Base-by-base conservation (phyloP, 2,888 invertebrate genomes). In the Acanthoscelides obtectus region DNA sequence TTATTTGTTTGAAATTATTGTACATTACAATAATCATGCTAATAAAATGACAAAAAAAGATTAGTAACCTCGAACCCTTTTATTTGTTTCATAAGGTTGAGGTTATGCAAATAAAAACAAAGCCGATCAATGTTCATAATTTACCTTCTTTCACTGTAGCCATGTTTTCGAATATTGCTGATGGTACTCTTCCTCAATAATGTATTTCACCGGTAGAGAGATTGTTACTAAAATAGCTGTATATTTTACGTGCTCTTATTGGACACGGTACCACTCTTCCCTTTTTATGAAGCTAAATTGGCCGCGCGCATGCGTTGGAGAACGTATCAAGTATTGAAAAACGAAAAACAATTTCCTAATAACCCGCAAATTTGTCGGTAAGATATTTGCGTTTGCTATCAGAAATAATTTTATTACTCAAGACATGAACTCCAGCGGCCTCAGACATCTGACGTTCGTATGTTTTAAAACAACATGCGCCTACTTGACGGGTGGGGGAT, bases 131-230 rank as follows among this genome's bases (percentile, higher is more conserved):
- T 25, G 45, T 45, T 63, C 67, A 64, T 65, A 5, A 69, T 69
- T n/a, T 73, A 73, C 73, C 71, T 71, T 73, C 73, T 68, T 71
- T 73, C 45, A 69, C 22, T n/a, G 67, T 64, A n/a, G 68, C 66
- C 71, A 71, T 73, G 22, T 21, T 68, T 12, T 65, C 17, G 66
- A 19, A 8, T 20, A 70, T 66, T 17, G 65, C 0, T 19, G 17
- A 20, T 1, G 21, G n/a, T 22, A 22, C 5, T 22, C 27, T 20
- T 68, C 27, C 27, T 68, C 63, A 6, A 25, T n/a, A 20, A 22
- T 17, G 19, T 1, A 67, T 25, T 19, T 66, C 66, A 45, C 45
- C 45, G 45, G 1, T 45, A 45, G 25, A 3, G 3, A 5, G 25
- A 25, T 25, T 3, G 25, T 17, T 17, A 45, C 45, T 45, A 45